These are phyloP conservation scores for Empidonax traillii DNA, from an alignment of 2,113 vertebrate genomes.

Conservation along the genomic window DNA sequence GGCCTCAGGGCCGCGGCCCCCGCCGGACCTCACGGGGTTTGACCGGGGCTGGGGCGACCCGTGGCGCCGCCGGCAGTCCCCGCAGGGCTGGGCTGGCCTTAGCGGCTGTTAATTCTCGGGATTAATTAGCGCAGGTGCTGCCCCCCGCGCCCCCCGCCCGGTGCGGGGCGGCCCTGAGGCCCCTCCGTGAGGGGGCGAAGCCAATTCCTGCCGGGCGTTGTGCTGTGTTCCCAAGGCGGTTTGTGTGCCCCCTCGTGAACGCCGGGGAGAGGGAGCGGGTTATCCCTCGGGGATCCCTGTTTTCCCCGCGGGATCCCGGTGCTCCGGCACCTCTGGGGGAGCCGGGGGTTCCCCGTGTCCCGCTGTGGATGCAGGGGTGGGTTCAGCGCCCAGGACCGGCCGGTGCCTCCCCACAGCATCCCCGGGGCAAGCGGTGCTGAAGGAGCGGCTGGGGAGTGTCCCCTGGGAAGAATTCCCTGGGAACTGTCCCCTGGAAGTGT, in stretches of 20 bases:
- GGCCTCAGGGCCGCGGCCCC: not conserved
- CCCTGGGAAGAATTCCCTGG: not conserved
- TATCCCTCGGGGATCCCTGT: too few species aligned
- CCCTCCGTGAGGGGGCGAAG: not conserved
- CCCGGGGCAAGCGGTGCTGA: not conserved
- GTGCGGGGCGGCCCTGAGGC: too few species aligned
- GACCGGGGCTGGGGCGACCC: not conserved
- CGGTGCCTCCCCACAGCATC: not conserved
- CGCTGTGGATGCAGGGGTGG: not conserved
- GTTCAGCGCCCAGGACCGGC: too few species aligned
- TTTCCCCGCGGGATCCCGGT: not conserved
- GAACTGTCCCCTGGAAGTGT: not conserved
- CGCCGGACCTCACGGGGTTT: not conserved
- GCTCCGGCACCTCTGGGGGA: not conserved
- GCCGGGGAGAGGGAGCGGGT: not conserved
- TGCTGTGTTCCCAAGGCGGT: not conserved
- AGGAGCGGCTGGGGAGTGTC: not conserved
- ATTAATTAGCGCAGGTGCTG: not conserved
- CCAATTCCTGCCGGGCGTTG: accelerated
- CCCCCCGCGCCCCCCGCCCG: not conserved
- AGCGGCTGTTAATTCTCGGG: not conserved
- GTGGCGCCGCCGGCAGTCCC: not conserved
- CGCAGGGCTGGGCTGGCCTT: too few species aligned
- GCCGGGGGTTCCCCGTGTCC: not conserved
- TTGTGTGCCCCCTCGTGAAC: too few species aligned